Evolutionary conservation across 1,140 invertebrate species (phyloP).

Genomic region (Helicoverpa armigera): DNA sequence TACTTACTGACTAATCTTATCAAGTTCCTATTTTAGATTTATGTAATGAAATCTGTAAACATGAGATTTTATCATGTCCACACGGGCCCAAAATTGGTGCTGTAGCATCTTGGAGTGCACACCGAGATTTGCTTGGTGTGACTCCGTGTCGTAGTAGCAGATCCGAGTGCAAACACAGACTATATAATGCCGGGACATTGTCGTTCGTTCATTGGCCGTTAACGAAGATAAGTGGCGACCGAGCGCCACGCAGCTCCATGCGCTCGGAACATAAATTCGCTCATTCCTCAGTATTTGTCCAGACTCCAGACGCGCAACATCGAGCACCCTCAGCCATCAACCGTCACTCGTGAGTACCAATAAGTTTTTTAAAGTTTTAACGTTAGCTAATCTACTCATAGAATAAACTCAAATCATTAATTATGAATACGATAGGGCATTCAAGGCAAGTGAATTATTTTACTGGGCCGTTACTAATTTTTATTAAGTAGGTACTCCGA

Average conservation of each 20-base stretch:
- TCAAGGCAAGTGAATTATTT: too few species aligned
- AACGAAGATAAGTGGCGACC: conserved; percentile 31
- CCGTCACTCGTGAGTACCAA: conserved; percentile 1
- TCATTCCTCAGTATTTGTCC: background rate
- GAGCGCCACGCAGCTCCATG: background rate
- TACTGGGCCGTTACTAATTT: too few species aligned
- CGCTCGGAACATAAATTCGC: background rate
- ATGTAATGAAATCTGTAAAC: too few species aligned
- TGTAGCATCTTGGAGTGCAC: background rate
- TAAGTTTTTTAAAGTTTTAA: background rate
- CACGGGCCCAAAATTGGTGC: background rate
- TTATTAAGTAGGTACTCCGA: too few species aligned
- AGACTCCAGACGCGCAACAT: background rate
- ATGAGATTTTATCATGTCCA: background rate
- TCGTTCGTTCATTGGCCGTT: conserved; percentile 24
- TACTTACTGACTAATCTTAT: too few species aligned
- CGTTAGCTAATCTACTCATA: background rate
- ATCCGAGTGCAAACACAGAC: conserved; percentile 12
- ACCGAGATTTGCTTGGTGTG: background rate
- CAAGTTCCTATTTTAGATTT: too few species aligned
- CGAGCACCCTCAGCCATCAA: background rate
- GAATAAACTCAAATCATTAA: too few species aligned
- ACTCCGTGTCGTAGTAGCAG: background rate
- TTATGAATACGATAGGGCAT: too few species aligned
- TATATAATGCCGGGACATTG: background rate